Percentiles rank a stretch among this genome's conserved stretches.
Evolutionary conservation across 2,113 vertebrate species (phyloP).

Genomic region (Pseudorectes ferrugineus): DNA sequence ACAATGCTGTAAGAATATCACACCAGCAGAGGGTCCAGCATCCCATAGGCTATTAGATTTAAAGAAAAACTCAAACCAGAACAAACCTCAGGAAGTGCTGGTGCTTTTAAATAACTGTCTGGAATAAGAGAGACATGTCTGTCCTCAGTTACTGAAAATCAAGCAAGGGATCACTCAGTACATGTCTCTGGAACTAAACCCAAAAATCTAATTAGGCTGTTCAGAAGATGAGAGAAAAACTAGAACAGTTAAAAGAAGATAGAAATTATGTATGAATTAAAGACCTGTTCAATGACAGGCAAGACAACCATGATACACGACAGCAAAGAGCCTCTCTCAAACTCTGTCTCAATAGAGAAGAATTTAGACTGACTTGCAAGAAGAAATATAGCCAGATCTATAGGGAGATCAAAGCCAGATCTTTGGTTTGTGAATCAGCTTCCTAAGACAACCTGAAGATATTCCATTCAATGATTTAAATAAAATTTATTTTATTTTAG

Average conservation of each 20-base stretch:
- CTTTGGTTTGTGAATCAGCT: not conserved
- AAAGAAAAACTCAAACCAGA: constrained; percentile 19
- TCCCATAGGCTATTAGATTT: not conserved
- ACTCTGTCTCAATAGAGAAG: not conserved
- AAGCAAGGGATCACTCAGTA: not conserved
- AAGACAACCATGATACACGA: not conserved
- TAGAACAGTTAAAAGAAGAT: not conserved
- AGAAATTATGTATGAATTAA: not conserved
- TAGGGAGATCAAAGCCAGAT: not conserved
- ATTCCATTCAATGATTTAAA: not conserved
- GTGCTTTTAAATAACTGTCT: not conserved
- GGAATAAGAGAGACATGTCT: not conserved
- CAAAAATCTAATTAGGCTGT: not conserved
- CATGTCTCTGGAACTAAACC: not conserved
- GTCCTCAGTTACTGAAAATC: constrained; percentile 3
- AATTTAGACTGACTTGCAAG: not conserved
- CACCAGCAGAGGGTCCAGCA: not conserved
- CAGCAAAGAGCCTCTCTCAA: not conserved
- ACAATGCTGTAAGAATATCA: not conserved
- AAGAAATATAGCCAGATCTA: not conserved
- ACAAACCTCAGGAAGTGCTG: not conserved
- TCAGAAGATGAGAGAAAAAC: not conserved
- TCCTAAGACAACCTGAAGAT: not conserved
- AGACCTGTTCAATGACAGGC: not conserved
- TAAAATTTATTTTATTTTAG: too few species aligned